These are phyloP conservation scores for Dendrocincla fuliginosa DNA, from an alignment of 2,797 vertebrate species.

Conservation along the genomic window DNA sequence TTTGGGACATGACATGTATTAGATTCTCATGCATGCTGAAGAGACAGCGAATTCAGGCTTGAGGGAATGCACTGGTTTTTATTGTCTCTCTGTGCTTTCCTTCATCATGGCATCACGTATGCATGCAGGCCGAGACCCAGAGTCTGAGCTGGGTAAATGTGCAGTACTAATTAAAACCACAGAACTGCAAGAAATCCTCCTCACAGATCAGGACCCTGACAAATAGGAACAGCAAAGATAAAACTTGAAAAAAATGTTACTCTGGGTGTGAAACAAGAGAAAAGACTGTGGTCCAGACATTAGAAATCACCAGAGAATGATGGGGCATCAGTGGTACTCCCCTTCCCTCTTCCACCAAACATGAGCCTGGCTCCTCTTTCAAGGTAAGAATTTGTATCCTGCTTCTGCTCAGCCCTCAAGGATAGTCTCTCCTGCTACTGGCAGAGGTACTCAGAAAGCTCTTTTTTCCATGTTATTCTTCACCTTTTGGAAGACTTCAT, in stretches of 20 bases:
- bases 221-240: background rate
- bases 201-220: background rate
- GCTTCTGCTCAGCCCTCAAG: background rate
- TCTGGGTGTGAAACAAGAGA: background rate
- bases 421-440: background rate
- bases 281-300: background rate
- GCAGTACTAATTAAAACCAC: background rate
- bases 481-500: background rate
- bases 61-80: background rate
- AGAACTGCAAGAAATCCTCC: background rate
- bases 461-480: background rate
- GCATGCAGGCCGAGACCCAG: background rate
- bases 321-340: accelerated
- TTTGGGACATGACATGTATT: background rate
- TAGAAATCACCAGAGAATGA: background rate
- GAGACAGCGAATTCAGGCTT: background rate
- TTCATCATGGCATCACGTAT: background rate
- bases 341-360: background rate
- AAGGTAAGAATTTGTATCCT: background rate
- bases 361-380: background rate
- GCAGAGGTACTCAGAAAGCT: background rate
- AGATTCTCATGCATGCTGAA: background rate
- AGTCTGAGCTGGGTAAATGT: background rate
- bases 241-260: background rate
- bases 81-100: background rate